Base-by-base conservation (phyloP, 2,797 vertebrate species). In the Platyrinchus mystaceus region DNA sequence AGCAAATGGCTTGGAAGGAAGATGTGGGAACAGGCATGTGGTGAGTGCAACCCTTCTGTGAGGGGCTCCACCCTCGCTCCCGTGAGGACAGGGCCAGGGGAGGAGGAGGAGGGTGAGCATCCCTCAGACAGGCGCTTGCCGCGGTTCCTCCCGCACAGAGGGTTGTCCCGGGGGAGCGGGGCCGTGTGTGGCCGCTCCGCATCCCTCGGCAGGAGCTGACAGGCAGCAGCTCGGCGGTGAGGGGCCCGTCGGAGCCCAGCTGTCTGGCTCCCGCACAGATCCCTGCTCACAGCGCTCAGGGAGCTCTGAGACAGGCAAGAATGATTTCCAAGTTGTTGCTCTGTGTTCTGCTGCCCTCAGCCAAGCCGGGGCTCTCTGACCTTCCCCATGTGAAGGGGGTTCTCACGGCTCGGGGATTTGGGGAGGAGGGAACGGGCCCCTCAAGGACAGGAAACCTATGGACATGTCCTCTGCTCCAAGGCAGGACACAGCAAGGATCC, bases 21-120 rank as follows among this genome's bases (percentile, higher is more conserved):
- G 78, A 21, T 5, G 55, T 1, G 14, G 32, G 75, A 58, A 34
- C 23, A 4, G 1, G 3, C 9, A 0, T 0, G 9, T 0, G 73
- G 50, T 1, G 58, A 43, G 62, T 0, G 19, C 56, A 74, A 66
- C 66, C 39, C 4, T 62, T 50, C 24, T 9, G 58, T 2, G 75
- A 20, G 5, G 17, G 39, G n/a, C 43, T 26, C 62, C 84, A 77
- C 13, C 43, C 50, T 44, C 37, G 8, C 21, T 58, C 15, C 68
- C 0, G 0, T 1, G 34, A 16, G 95, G 56, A 5, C 41, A 4
- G 55, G 67, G 70, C 5, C 17, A 34, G 52, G 43, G 41, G 36
- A 58, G 80, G 66, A 3, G 76, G 6, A 2, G 56, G 67, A 27
- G 49, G 41, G 41, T 0, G 14, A 32, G 20, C 0, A 23, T 39